Base-by-base conservation (phyloP, 2,113 vertebrate species). In the Lota lota region DNA sequence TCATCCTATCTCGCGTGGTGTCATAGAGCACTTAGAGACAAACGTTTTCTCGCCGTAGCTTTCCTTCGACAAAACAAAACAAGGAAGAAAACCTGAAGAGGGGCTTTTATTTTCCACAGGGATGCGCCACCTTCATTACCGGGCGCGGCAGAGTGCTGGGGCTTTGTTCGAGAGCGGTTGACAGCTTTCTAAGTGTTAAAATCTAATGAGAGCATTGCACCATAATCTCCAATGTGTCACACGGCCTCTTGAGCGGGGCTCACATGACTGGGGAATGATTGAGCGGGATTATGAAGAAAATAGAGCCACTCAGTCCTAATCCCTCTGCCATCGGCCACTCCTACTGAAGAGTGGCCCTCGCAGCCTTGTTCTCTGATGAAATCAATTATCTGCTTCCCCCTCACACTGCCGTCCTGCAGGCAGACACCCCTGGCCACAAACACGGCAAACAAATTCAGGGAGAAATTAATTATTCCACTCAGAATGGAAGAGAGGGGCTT, bases 281-380 rank as follows among this genome's bases (percentile, higher is more conserved):
- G 83, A 66, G 66, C 74, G 68, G 87, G 80, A 88, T 89, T 85
- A 87, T 86, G 81, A 82, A 75, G 81, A 88, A 87, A 88, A 87
- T 86, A 73, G 83, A 81, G 69, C 79, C 83, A 85, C 84, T 90
- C 81, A 77, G 80, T 72, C 24, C 81, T 76, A 83, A 87, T 79
- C 85, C 84, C 74, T 72, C 69, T 82, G 70, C 77, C 76, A 80
- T 83, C 80, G 78, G 63, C 69, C 24, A 20, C 78, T 77, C 66
- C 68, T 60, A 11, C 18, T 54, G 15, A 7, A 17, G 16, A 79
- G 73, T 80, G 77, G 77, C n/a, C 70, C 24, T 5, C 62, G 5
- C 61, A 22, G 67, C 66, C 61, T 75, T 56, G 22, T 73, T 40
- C 69, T 70, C 68, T 72, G 83, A 87, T 82, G 68, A 82, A 85